A percentile compares a stretch with the other conserved stretches of the same genome.
Conservation (phyloP, 2,113 vertebrate species). For the Scalopus aquaticus region DNA sequence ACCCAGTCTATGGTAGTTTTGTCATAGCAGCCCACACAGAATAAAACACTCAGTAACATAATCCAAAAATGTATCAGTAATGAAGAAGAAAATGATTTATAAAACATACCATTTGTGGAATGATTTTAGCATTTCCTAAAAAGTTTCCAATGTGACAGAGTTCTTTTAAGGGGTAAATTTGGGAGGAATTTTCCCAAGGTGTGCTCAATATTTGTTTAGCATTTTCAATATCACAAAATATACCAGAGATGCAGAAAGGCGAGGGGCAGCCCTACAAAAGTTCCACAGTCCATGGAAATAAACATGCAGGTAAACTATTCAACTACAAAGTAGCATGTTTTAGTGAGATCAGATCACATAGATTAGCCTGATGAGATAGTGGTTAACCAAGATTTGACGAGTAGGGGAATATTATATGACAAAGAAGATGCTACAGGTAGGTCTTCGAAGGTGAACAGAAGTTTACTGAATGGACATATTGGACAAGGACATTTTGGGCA, state of each 20-base stretch:
- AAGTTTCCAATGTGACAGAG: not conserved
- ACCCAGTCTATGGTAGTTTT: not conserved
- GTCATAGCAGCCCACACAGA: not conserved
- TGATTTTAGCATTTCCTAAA: not conserved
- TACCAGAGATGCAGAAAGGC: not conserved
- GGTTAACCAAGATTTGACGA: not conserved
- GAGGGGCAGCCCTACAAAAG: not conserved
- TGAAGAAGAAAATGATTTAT: not conserved
- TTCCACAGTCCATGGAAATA: not conserved
- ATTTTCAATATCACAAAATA: conserved; percentile 11
- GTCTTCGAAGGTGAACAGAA: not conserved
- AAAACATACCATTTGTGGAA: not conserved
- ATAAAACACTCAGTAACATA: not conserved
- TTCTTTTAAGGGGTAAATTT: not conserved
- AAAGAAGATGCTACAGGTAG: not conserved
- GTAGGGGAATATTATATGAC: not conserved
- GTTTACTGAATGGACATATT: not conserved
- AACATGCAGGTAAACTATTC: too few relatives aligned
- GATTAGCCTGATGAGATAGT: not conserved
- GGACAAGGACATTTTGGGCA: not conserved
- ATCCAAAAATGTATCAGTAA: not conserved
- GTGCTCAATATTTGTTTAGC: not conserved
- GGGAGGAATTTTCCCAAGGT: not conserved
- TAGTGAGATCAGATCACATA: not conserved
- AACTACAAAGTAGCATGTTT: too few relatives aligned